Conservation (phyloP, 2,797 vertebrate species). For the Oreortyx pictus region DNA sequence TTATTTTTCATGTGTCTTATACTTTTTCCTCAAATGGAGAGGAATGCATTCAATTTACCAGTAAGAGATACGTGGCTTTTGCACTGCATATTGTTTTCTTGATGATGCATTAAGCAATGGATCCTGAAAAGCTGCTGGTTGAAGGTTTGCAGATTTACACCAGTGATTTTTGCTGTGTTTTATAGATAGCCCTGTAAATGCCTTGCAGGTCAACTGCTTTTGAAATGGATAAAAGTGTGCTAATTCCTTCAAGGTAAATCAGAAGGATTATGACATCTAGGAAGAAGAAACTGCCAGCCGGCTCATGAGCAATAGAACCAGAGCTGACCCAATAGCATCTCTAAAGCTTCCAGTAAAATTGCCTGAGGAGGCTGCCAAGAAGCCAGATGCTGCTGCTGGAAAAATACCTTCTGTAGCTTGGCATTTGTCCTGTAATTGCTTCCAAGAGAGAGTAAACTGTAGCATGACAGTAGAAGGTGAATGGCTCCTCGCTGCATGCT, state of each 20-base stretch:
- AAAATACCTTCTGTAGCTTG: conserved; percentile 80
- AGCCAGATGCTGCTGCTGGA: conserved; percentile 84
- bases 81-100: neutral
- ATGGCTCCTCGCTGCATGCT: conserved; percentile 36
- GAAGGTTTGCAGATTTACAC: conserved; percentile 3
- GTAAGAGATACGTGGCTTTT: neutral
- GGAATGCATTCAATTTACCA: neutral
- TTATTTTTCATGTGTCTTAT: neutral
- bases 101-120: neutral
- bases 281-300: conserved; percentile 54
- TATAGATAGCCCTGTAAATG: conserved; percentile 5
- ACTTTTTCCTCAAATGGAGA: neutral
- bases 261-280: conserved; percentile 60
- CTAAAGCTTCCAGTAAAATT: conserved; percentile 74
- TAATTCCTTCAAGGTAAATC: conserved; percentile 65
- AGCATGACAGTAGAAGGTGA: conserved; percentile 60
- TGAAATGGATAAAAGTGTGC: conserved; percentile 26
- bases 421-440: conserved; percentile 80
- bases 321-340: conserved; percentile 76
- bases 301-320: conserved; percentile 50
- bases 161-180: neutral
- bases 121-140: neutral
- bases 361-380: conserved; percentile 78
- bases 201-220: conserved; percentile 50
- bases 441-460: conserved; percentile 76